A percentile compares a stretch with the other conserved stretches of the same genome.
Evolutionary conservation across 2,888 invertebrate genomes (phyloP).

Genomic region (Acronicta psi): DNA sequence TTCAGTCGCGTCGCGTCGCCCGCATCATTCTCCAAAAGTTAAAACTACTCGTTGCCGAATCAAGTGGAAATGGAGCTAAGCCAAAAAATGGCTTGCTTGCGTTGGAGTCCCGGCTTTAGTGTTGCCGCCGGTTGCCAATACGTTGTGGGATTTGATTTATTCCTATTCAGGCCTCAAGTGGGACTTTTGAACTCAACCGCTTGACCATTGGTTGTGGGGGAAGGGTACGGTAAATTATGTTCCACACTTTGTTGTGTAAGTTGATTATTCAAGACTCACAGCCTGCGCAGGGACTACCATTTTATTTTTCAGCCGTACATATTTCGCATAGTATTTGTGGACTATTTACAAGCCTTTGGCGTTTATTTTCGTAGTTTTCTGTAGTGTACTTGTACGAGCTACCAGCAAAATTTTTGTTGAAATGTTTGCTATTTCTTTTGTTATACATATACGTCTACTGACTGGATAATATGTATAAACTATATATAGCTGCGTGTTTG

Average conservation of each 20-base stretch:
- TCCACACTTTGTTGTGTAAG: conserved; percentile 59
- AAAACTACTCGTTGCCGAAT: conserved; percentile 39
- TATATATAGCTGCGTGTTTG: no score
- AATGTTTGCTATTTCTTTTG: background rate
- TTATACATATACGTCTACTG: no score
- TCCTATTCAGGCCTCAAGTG: conserved; percentile 70
- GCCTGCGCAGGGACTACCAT: conserved; percentile 28
- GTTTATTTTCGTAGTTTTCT: conserved; percentile 5
- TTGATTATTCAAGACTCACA: conserved; percentile 55
- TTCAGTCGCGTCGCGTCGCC: conserved; percentile 13
- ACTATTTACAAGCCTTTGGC: conserved; percentile 33
- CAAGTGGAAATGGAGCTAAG: conserved; percentile 48
- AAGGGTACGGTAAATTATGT: conserved; percentile 64
- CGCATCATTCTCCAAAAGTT: conserved; percentile 35
- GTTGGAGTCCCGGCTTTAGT: conserved; percentile 43
- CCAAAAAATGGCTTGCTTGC: conserved; percentile 44
- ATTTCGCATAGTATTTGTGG: conserved; percentile 26
- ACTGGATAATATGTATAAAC: no score
- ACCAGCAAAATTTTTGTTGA: conserved; percentile 4
- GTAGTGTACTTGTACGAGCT: conserved; percentile 7
- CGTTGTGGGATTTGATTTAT: conserved; percentile 78
- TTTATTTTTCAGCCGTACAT: conserved; percentile 37
- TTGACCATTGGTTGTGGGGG: conserved; percentile 63
- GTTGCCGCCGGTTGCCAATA: conserved; percentile 59
- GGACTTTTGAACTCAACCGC: conserved; percentile 71